Evolutionary conservation across 2,797 vertebrate genomes (phyloP).

Genomic region (Chloroceryle amazona): DNA sequence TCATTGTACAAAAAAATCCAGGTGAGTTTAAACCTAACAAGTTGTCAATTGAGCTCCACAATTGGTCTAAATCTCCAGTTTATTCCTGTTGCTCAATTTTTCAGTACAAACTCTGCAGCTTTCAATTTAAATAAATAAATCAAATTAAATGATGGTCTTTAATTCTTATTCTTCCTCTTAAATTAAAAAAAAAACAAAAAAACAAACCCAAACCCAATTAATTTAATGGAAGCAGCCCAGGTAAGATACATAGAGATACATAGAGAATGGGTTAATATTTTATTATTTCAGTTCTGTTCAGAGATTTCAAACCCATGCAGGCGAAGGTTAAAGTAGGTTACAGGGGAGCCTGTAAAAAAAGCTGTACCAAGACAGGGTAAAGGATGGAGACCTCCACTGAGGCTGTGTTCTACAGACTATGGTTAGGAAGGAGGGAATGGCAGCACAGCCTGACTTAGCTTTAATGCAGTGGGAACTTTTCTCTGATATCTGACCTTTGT

Average conservation of each 20-base stretch:
- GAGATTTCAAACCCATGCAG: background rate
- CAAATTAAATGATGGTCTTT: background rate
- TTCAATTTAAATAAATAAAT: background rate
- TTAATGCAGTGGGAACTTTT: background rate
- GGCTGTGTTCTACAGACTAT: background rate
- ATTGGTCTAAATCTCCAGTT: background rate
- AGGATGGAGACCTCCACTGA: background rate
- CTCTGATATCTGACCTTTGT: background rate
- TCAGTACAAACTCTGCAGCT: background rate
- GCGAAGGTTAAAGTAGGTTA: background rate
- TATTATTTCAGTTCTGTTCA: background rate
- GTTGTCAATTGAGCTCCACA: background rate
- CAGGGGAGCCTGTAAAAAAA: background rate
- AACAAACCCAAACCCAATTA: background rate
- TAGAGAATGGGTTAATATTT: background rate
- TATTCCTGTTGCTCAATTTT: background rate
- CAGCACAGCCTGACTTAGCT: background rate
- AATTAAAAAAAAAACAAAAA: background rate
- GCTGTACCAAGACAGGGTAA: background rate
- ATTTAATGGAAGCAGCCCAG: background rate
- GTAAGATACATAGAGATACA: background rate
- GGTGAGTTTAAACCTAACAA: background rate
- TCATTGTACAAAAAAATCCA: background rate
- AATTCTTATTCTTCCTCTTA: background rate
- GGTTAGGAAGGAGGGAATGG: background rate